Conservation (phyloP, 2,797 vertebrate species). For the Platyrinchus mystaceus region DNA sequence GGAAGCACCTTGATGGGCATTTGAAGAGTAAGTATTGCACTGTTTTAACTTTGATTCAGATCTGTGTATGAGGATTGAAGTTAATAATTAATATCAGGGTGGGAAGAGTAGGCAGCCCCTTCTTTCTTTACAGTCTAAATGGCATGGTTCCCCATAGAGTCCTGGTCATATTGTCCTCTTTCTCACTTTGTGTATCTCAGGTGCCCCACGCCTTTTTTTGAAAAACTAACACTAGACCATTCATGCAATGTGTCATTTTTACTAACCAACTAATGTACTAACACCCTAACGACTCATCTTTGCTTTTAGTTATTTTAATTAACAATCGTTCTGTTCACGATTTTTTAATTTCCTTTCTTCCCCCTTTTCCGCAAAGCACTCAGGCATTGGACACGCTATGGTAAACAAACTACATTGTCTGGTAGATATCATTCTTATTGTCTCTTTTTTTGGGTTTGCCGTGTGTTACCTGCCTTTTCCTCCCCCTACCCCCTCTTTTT, state of each 20-base stretch:
- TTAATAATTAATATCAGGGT: not conserved
- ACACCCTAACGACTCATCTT: constrained; percentile 97
- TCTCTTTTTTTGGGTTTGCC: constrained; percentile 97
- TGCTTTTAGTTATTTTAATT: constrained; percentile 93
- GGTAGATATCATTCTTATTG: constrained; percentile 98
- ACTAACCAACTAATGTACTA: constrained; percentile 99
- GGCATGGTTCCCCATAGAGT: constrained; percentile 71
- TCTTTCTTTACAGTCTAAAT: constrained; percentile 12
- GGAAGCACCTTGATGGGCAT: not conserved
- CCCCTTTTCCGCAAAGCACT: constrained; percentile 95
- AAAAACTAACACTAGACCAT: constrained; percentile 92
- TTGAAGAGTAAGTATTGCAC: constrained; percentile 71
- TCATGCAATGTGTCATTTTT: constrained; percentile 95
- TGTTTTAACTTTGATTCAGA: not conserved
- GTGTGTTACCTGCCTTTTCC: constrained; percentile 83
- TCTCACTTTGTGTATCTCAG: constrained; percentile 82
- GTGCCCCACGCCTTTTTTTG: constrained; percentile 81
- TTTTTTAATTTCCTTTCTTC: constrained; percentile 95
- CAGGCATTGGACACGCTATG: constrained; percentile 93
- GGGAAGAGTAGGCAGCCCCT: constrained; percentile 18
- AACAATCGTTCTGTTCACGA: constrained; percentile 87
- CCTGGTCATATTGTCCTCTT: constrained; percentile 78
- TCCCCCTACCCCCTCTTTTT: constrained; percentile 44
- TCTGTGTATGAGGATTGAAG: not conserved
- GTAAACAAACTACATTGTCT: constrained; percentile 99